phyloP scores from a whole-genome alignment of 1,140 invertebrate species.

The Lasioglossum baleicum region DNA sequence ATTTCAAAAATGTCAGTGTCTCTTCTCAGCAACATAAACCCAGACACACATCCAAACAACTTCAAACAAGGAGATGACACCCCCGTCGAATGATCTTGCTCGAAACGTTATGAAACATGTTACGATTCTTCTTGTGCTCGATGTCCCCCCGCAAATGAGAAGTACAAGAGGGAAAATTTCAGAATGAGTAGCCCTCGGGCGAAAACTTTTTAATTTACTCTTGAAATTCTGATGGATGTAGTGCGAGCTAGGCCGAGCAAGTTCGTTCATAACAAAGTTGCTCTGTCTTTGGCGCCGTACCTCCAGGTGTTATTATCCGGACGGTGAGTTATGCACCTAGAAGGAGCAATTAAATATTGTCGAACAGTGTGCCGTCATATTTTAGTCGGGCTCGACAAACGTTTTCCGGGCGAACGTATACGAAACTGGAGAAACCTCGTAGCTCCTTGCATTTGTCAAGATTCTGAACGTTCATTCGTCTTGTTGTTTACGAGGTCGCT shows the following conservation, averaged over 20 bases:
- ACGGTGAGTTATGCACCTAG: slow-evolving; percentile 51
- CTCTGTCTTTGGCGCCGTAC: slow-evolving; percentile 23
- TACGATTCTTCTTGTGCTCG: not conserved
- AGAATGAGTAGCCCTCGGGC: not conserved
- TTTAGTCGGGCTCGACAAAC: slow-evolving; percentile 54
- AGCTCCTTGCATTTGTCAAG: slow-evolving; percentile 62
- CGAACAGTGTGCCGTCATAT: slow-evolving; percentile 49
- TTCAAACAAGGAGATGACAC: not conserved
- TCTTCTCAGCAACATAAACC: too few relatives aligned
- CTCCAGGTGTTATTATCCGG: slow-evolving; percentile 35
- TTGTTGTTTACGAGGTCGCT: slow-evolving; percentile 51
- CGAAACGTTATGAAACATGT: not conserved
- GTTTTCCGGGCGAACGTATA: slow-evolving; percentile 46
- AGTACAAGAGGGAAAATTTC: not conserved
- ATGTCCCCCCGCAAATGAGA: slow-evolving; percentile 1
- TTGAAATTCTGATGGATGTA: slow-evolving; percentile 15
- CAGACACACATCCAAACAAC: not conserved
- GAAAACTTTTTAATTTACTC: slow-evolving; percentile 1
- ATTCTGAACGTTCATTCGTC: slow-evolving; percentile 60
- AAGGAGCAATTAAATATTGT: slow-evolving; percentile 61
- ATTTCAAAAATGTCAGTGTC: not conserved
- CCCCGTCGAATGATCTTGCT: not conserved
- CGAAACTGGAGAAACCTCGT: slow-evolving; percentile 14
- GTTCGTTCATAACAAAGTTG: slow-evolving; percentile 35
- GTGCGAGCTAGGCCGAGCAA: slow-evolving; percentile 20